These are phyloP conservation scores for Arctia plantaginis DNA, from an alignment of 2,888 invertebrate genomes.

Conservation along the genomic window DNA sequence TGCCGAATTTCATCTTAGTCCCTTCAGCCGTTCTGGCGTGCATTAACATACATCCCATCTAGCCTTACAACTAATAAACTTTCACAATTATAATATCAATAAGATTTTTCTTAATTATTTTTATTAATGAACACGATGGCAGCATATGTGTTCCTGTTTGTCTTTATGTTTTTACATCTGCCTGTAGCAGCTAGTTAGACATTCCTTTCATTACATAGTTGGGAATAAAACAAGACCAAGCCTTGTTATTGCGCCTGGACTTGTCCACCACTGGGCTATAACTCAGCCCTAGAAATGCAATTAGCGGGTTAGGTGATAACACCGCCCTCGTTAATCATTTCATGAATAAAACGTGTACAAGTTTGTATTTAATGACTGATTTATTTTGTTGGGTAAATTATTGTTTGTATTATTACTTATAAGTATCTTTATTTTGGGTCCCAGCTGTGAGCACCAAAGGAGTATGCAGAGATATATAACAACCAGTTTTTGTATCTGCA, in stretches of 20 bases:
- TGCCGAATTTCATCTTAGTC: too few species aligned
- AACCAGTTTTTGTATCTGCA: too few species aligned
- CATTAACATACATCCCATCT: too few species aligned
- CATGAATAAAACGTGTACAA: constrained; percentile 57
- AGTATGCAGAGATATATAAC: neutral
- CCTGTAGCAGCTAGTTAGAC: constrained; percentile 22
- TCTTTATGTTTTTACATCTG: neutral
- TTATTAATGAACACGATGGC: neutral
- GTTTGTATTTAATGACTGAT: constrained; percentile 49
- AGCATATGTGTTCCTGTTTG: neutral
- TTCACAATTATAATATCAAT: too few species aligned
- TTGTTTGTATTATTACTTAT: constrained; percentile 2
- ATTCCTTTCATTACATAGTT: constrained; percentile 30
- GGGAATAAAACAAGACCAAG: constrained; percentile 44
- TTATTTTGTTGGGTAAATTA: constrained; percentile 30
- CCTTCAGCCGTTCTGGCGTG: too few species aligned
- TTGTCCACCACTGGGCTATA: constrained; percentile 60
- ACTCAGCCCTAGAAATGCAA: constrained; percentile 77
- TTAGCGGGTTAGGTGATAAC: constrained; percentile 79
- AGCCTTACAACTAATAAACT: too few species aligned
- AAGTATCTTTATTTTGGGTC: neutral
- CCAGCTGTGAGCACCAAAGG: neutral
- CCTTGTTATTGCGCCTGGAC: constrained; percentile 50
- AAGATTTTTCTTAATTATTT: too few species aligned
- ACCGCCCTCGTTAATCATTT: constrained; percentile 51